Base-by-base conservation (phyloP, 1,140 invertebrate genomes). In the Chelonus insularis region DNA sequence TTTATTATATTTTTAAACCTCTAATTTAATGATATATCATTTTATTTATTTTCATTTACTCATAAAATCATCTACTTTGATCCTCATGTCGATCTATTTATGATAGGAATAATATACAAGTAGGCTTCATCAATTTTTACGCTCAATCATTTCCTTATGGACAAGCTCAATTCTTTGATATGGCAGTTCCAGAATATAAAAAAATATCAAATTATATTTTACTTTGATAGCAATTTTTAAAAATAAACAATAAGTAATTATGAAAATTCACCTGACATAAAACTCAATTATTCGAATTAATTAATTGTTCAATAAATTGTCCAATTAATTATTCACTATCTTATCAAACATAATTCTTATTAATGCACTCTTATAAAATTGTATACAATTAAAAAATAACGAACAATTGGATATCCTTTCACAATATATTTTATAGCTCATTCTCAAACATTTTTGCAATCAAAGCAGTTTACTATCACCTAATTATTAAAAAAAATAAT, bases 121-220 rank as follows among this genome's bases (percentile, higher is more conserved):
- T 82, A 80, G 74, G 72, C 67, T 70, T 73, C 71, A 43, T 57
- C 70, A 66, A 68, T 66, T 66, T 68, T 70, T 71, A 61, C 43
- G 62, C 68, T 70, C 66, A 68, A 71, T 68, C 65, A 73, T 69
- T 69, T 73, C 72, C 72, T 76, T 75, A 74, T 71, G 74, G 72
- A 77, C 73, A 82, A 80, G 77, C 76, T 82, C 79, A 80, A 78
- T 79, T 78, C 67, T 78, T 81, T 85, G 84, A 85, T 85, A 85
- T 85, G 84, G 83, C 84, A 85, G 81, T 84, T 84, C 82, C 79
- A 83, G 77, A 83, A 85, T 85, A 85, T 85, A 82, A 79, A 78
- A 69, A 69, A 68, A 62, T 66, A 23, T 65, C 45, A 68, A 58
- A 14, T 63, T 63, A 36, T 39, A 41, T 37, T 37, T 57, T 50